phyloP scores from a whole-genome alignment of 2,888 invertebrate species.

The Trachelus iudaicus region DNA sequence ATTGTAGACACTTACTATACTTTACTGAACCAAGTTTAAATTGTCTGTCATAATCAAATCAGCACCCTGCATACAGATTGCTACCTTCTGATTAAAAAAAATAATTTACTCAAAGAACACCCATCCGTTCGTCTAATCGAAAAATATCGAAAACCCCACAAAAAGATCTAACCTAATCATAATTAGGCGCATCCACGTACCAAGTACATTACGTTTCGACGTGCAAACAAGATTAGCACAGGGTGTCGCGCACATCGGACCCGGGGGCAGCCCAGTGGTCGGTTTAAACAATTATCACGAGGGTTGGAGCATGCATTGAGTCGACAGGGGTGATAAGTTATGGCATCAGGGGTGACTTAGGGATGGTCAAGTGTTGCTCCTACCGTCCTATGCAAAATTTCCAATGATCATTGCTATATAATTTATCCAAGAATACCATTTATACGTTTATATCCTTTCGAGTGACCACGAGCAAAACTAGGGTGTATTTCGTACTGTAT shows the following conservation, averaged over 20 bases:
- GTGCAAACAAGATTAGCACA: not conserved
- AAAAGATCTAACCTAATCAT: not conserved
- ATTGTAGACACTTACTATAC: too few relatives aligned
- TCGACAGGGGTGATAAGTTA: constrained; percentile 63
- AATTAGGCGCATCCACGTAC: not conserved
- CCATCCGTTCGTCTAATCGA: not conserved
- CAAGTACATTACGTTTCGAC: not conserved
- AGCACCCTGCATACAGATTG: not conserved
- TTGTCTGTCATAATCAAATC: not conserved
- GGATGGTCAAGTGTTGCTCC: constrained; percentile 31
- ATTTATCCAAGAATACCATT: not conserved
- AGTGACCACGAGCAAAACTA: not conserved
- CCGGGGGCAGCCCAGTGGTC: constrained; percentile 58
- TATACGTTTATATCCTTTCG: not conserved
- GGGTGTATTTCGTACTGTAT: not conserved
- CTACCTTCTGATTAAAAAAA: not conserved
- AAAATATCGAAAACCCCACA: not conserved
- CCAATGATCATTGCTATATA: not conserved
- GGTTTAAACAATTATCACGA: constrained; percentile 65
- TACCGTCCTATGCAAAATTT: not conserved
- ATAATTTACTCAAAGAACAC: not conserved
- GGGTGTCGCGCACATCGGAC: constrained; percentile 7
- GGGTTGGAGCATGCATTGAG: constrained; percentile 48
- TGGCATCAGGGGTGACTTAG: constrained; percentile 53
- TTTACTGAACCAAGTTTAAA: not conserved